phyloP scores from a whole-genome alignment of 2,888 invertebrate species.

The Mythimna vitellina region DNA sequence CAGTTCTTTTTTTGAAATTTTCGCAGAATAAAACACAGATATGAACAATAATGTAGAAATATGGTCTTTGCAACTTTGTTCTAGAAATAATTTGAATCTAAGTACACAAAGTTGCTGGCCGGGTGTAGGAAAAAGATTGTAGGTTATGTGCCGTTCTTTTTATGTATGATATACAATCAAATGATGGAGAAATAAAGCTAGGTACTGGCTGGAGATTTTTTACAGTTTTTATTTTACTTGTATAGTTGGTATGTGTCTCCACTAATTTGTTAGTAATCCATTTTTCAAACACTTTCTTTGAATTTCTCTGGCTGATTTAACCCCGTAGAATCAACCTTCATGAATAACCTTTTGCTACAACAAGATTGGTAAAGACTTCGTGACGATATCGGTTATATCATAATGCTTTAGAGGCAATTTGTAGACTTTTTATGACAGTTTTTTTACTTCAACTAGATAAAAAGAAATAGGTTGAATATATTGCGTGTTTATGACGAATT shows the following conservation, averaged over 20 bases:
- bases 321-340: not conserved
- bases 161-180: too few relatives aligned
- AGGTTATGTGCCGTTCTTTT: too few relatives aligned
- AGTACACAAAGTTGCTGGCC: slow-evolving; percentile 9
- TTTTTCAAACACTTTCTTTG: not conserved
- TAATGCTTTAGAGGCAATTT: slow-evolving; percentile 1
- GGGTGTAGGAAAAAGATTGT: not conserved
- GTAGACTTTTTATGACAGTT: not conserved
- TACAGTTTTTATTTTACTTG: too few relatives aligned
- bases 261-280: too few relatives aligned
- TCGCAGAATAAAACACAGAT: not conserved
- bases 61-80: slow-evolving; percentile 16
- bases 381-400: slow-evolving; percentile 21
- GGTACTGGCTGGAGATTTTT: too few relatives aligned
- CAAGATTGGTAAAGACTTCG: slow-evolving; percentile 7
- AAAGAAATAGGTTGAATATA: slow-evolving; percentile 27
- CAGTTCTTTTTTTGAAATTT: slow-evolving; percentile 3
- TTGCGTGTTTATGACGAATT: slow-evolving; percentile 44
- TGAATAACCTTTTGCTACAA: not conserved
- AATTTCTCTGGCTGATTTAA: not conserved
- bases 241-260: too few relatives aligned
- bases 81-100: slow-evolving; percentile 28
- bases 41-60: slow-evolving; percentile 39
- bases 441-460: not conserved
- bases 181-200: too few relatives aligned